Conservation (phyloP, 2,113 vertebrate species). For the Urocitellus parryii region DNA sequence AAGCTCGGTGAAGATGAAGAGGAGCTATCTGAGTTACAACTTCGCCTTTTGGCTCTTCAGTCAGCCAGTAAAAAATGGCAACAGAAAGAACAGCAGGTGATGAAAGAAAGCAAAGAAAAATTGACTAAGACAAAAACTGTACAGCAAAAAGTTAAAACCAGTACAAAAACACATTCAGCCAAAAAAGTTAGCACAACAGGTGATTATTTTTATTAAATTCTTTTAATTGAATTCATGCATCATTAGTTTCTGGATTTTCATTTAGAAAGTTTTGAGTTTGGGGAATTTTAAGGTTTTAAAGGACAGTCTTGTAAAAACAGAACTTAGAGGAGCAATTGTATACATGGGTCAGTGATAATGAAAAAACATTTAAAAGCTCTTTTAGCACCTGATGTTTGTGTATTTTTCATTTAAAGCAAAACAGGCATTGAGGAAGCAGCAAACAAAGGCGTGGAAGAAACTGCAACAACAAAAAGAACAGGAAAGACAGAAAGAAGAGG, state of each 20-base stretch:
- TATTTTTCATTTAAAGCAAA: slow-evolving; percentile 87
- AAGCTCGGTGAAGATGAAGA: slow-evolving; percentile 94
- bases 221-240: background rate
- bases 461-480: slow-evolving; percentile 93
- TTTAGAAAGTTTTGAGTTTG: slow-evolving; percentile 30
- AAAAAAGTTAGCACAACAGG: slow-evolving; percentile 92
- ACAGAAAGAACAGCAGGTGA: slow-evolving; percentile 97
- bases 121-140: slow-evolving; percentile 89
- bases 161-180: slow-evolving; percentile 87
- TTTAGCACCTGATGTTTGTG: slow-evolving; percentile 33
- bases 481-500: slow-evolving; percentile 93
- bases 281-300: background rate
- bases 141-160: slow-evolving; percentile 88
- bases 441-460: slow-evolving; percentile 94
- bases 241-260: slow-evolving; percentile 32
- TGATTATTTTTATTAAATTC: slow-evolving; percentile 79
- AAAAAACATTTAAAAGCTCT: slow-evolving; percentile 1
- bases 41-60: slow-evolving; percentile 97
- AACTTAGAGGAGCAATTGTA: background rate
- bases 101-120: slow-evolving; percentile 97
- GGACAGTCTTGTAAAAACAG: background rate
- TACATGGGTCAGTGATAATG: background rate
- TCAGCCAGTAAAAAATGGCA: slow-evolving; percentile 99
- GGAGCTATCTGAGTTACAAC: slow-evolving; percentile 96
- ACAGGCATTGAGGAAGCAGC: slow-evolving; percentile 93